A percentile compares a stretch with the other conserved stretches of the same genome.
These are phyloP conservation scores for Podarcis siculus DNA, from an alignment of 2,797 vertebrate species.

Conservation along the genomic window DNA sequence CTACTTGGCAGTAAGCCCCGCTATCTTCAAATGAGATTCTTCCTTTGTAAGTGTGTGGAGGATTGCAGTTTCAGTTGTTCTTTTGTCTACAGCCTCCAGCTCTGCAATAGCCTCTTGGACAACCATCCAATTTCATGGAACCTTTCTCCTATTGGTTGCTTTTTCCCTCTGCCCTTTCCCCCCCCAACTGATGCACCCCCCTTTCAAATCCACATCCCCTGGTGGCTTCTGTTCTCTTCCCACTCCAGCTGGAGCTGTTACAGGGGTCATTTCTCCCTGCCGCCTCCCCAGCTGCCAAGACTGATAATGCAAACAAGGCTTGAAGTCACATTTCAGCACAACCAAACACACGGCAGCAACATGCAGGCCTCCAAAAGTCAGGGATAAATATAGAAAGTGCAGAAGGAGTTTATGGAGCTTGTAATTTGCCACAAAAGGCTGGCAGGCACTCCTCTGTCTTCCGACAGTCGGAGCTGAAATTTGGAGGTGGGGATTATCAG, in stretches of 20 bases:
- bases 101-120: background rate
- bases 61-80: background rate
- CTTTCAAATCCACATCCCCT: constrained; percentile 18
- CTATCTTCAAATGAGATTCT: background rate
- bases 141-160: background rate
- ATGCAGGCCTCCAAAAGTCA: constrained; percentile 31
- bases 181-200: background rate
- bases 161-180: background rate
- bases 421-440: constrained; percentile 34
- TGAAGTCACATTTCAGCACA: constrained; percentile 35
- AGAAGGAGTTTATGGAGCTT: constrained; percentile 46
- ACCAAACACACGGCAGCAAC: constrained; percentile 32
- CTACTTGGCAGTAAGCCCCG: background rate
- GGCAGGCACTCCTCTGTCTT: constrained; percentile 4
- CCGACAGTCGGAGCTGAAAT: constrained; percentile 15
- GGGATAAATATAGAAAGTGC: constrained; percentile 46
- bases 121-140: background rate
- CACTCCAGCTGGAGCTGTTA: constrained; percentile 38
- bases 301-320: constrained; percentile 48
- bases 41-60: background rate
- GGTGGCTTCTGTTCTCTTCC: constrained; percentile 23
- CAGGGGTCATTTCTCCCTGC: constrained; percentile 21
- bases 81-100: background rate
- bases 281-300: constrained; percentile 44
- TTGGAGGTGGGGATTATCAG: constrained; percentile 1